A percentile compares a stretch with the other conserved stretches of the same genome.
Conservation (phyloP, 2,113 vertebrate genomes). For the Hassar affinis region DNA sequence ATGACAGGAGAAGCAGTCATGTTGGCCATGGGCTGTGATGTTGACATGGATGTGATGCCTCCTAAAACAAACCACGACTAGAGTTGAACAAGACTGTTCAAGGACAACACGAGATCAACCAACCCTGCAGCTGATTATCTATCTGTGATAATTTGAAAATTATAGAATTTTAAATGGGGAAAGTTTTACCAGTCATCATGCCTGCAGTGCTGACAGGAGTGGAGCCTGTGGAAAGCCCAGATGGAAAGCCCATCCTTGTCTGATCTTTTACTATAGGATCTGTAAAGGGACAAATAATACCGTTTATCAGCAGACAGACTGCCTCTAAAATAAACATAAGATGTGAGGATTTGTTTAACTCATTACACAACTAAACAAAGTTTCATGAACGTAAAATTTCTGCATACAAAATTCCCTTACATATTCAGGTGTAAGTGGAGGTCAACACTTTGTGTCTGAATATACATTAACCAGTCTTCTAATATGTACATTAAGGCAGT, state of each 20-base stretch:
- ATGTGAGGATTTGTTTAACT: not conserved
- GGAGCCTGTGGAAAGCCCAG: conserved; percentile 58
- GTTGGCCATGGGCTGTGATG: conserved; percentile 60
- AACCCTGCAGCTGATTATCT: not conserved
- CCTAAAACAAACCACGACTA: conserved; percentile 20
- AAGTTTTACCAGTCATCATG: conserved; percentile 65
- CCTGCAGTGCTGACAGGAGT: conserved; percentile 68
- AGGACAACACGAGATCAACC: not conserved
- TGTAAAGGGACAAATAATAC: conserved; percentile 10
- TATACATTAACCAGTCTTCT: not conserved
- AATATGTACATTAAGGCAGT: not conserved
- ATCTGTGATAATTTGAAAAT: not conserved
- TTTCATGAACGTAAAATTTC: not conserved
- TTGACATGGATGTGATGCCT: conserved; percentile 65
- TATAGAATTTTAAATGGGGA: not conserved
- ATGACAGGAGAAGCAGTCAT: conserved; percentile 66
- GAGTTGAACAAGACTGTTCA: not conserved
- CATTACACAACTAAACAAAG: not conserved
- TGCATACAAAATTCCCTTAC: not conserved
- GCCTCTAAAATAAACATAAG: too few species aligned
- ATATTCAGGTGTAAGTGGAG: not conserved
- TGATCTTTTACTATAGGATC: conserved; percentile 70
- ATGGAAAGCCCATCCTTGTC: conserved; percentile 58
- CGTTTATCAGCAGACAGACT: not conserved
- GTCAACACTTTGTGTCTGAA: not conserved